Evolutionary conservation across 2,888 invertebrate genomes (phyloP), one percentile per base, ranked within the genome.

Genomic region (Cantharis flavilabris): DNA sequence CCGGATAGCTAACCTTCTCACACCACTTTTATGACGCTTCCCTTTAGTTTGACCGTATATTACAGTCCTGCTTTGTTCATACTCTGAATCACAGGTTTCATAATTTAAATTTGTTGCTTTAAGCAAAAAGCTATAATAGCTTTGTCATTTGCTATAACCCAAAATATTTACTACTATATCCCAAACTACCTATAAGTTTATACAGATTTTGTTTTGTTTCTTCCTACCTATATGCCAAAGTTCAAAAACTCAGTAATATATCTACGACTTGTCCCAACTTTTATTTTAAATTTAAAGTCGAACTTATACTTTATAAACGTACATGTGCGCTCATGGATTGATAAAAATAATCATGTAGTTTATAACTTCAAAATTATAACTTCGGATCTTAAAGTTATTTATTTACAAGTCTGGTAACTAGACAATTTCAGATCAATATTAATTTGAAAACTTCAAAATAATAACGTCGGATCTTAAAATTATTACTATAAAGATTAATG

Each of bases 1-100:
- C 86, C 86, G 85, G 85, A 79, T 85, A 84, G 84, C 82, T 83
- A 84, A 82, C 83, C 82, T 78, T 81, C 76, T 79, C 79, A 78
- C 83, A 72, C 83, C 82, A 84, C 85, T 84, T 85, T 85, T 85
- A 85, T 85, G 85, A 84, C 85, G 82, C 85, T 86, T 85, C 85
- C 85, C 84, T 84, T 85, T 85, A 83, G 83, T 84, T 83, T 82
- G 80, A 82, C 84, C 84, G 84, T 84, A 84, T 83, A 84, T 84
- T 84, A 85, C 84, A 82, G 84, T 82, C 82, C 78, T 82, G 81
- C 80, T 82, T 83, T 84, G 84, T 85, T 84, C 84, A 83, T 81
- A 81, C 80, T 83, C 84, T 84, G 85, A 85, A 84, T 84, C 84
- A 84, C 84, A 83, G 85, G 84, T 85, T 85, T 84, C 84, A 84